Evolutionary conservation across 2,797 vertebrate genomes (phyloP).

Genomic region (Coluber constrictor): DNA sequence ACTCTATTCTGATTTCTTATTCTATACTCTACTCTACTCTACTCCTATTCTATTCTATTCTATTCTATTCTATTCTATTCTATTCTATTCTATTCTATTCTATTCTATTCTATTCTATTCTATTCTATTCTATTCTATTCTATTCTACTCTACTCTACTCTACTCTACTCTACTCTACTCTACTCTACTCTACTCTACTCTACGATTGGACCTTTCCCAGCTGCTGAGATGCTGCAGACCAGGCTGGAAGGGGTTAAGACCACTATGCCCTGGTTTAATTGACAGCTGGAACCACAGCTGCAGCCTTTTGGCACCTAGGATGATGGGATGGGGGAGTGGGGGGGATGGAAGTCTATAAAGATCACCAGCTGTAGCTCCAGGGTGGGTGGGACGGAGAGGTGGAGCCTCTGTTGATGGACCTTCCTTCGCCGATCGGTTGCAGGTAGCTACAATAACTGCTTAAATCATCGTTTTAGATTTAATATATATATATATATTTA

Average conservation of each 20-base stretch:
- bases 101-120: no score
- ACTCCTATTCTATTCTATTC: no score
- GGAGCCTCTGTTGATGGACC: no score
- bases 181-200: no score
- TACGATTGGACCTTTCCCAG: background rate
- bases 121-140: no score
- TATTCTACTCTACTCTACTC: no score
- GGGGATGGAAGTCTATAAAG: background rate
- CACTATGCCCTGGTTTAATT: background rate
- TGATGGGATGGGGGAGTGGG: background rate
- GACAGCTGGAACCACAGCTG: background rate
- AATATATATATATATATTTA: background rate
- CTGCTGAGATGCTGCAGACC: background rate
- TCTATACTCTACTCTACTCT: no score
- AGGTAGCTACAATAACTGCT: background rate
- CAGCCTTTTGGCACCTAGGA: background rate
- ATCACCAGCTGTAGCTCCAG: background rate
- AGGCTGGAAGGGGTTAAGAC: background rate
- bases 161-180: no score
- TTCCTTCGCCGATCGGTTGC: background rate
- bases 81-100: no score
- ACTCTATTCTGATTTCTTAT: no score
- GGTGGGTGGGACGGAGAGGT: background rate
- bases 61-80: no score
- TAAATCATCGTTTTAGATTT: background rate